Conservation (phyloP, 2,797 vertebrate species). For the Enteromius mattozi region DNA sequence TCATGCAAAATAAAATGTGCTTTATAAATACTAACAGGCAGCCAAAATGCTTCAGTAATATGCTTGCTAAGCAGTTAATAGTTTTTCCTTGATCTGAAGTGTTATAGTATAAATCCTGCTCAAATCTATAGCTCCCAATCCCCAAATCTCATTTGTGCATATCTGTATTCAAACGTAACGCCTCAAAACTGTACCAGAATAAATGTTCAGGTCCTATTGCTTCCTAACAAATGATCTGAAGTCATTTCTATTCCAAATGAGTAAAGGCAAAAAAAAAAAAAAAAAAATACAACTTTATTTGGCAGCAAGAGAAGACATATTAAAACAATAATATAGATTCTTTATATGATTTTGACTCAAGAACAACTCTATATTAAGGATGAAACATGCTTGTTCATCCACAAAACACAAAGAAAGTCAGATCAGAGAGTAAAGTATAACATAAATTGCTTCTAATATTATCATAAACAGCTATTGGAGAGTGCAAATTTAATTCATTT, state of each 20-base stretch:
- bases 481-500: background rate
- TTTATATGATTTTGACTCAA: background rate
- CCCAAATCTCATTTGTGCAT: background rate
- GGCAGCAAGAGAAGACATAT: background rate
- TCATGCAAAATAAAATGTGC: background rate
- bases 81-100: background rate
- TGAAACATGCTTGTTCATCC: background rate
- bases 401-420: background rate
- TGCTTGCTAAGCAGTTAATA: background rate
- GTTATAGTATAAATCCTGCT: background rate
- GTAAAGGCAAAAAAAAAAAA: background rate
- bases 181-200: background rate
- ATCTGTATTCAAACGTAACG: background rate
- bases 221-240: background rate
- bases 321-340: background rate
- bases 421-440: background rate
- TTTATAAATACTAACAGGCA: background rate
- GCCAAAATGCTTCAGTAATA: background rate
- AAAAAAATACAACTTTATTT: background rate
- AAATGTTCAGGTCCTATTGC: background rate
- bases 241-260: background rate
- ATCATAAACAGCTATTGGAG: background rate
- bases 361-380: background rate
- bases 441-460: background rate
- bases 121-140: background rate